Base-by-base conservation (phyloP, 2,797 vertebrate genomes). In the Anabacerthia variegaticeps region DNA sequence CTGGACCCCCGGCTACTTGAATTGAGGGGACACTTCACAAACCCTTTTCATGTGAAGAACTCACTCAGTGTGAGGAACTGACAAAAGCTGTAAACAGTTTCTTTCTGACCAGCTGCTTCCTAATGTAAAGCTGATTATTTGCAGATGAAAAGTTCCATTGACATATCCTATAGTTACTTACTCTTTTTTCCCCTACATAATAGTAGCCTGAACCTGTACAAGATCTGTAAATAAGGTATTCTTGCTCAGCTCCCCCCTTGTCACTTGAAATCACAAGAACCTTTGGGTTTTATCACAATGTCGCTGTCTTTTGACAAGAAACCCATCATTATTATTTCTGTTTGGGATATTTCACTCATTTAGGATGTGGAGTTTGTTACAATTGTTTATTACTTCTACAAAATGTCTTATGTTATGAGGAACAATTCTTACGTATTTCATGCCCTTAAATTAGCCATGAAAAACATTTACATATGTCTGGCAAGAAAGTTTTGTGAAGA, bases 401-500 rank as follows among this genome's bases (percentile, higher is more conserved):
- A 75, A 95, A 86, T 58, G 30, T 58, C 86, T 94, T 58, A 28
- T 67, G 58, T 81, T 86, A 77, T n/a, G 37, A 87, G 80, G 65
- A 96, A 91, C 72, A 92, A 89, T 92, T 91, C 76, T 85, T 88
- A 78, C 24, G 19, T 71, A 80, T 92, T 93, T 96, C 41, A 73
- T 39, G 21, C 80, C 88, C 84, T 75, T 86, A 79, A 95, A 72
- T 94, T 94, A 97, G 92, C 85, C 88, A 76, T 65, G 59, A 74
- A 80, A 97, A 97, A 81, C 72, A 73, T 34, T 92, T 86, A 87
- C 67, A 74, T 92, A 86, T 83, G 80, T 90, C 93, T 94, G 77
- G 61, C 84, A 95, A 95, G 85, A 96, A 98, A 97, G 93, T 97
- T 97, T 85, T 27, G 67, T 92, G 83, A 96, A 92, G 79, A 74